phyloP scores from a whole-genome alignment of 2,888 invertebrate genomes.

The Ceraclea dissimilis region DNA sequence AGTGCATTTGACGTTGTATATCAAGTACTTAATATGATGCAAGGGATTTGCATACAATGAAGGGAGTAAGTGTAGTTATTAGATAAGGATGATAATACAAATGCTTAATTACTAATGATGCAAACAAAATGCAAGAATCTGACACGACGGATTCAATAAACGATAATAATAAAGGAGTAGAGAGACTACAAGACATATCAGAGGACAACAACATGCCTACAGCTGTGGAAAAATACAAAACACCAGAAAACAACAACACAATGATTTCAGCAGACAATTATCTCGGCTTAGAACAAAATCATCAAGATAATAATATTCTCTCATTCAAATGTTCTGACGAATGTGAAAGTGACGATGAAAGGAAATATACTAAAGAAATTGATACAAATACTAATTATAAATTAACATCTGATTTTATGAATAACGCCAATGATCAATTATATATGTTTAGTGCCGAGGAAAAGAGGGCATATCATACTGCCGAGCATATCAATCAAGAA shows the following conservation, averaged over 20 bases:
- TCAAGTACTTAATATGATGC: too few relatives aligned
- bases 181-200: slow-evolving; percentile 2
- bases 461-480: background rate
- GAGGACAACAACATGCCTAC: slow-evolving; percentile 18
- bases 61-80: too few relatives aligned
- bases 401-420: slow-evolving; percentile 11
- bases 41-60: too few relatives aligned
- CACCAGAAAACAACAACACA: slow-evolving; percentile 25
- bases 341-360: slow-evolving; percentile 12
- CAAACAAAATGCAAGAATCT: slow-evolving; percentile 24
- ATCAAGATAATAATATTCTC: background rate
- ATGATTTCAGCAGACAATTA: slow-evolving; percentile 15
- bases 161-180: background rate
- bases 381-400: slow-evolving; percentile 5
- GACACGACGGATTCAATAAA: slow-evolving; percentile 12
- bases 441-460: background rate
- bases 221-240: slow-evolving; percentile 19
- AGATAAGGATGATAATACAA: too few relatives aligned
- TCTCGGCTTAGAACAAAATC: slow-evolving; percentile 2
- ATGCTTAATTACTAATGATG: background rate
- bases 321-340: slow-evolving; percentile 8
- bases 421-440: slow-evolving; percentile 13
- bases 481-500: background rate
- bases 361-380: background rate
- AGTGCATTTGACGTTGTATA: too few relatives aligned